phyloP scores from a whole-genome alignment of 1,140 invertebrate species.

The Caenorhabditis remanei region DNA sequence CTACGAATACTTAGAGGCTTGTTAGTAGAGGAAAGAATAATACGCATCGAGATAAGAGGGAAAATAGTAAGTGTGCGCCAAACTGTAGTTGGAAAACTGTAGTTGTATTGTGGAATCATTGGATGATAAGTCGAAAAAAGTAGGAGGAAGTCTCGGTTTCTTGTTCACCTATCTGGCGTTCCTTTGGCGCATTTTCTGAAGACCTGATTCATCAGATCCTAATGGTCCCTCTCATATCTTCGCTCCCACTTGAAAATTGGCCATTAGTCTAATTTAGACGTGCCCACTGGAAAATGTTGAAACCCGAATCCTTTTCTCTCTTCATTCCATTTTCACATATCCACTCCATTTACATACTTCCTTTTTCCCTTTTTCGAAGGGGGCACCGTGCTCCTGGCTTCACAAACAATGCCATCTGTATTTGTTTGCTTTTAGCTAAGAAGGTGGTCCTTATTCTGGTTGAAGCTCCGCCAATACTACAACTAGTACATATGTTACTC shows the following conservation, averaged over 20 bases:
- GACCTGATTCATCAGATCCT: too few species aligned
- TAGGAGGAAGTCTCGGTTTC: too few species aligned
- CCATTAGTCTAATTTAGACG: conserved; percentile 4
- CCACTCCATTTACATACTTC: conserved; percentile 33
- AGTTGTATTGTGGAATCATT: too few species aligned
- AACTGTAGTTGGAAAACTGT: too few species aligned
- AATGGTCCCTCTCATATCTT: too few species aligned
- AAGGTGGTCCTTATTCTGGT: background rate
- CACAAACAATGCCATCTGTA: conserved; percentile 47
- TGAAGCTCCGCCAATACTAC: background rate
- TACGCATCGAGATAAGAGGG: background rate
- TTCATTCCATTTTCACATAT: background rate
- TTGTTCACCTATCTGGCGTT: too few species aligned
- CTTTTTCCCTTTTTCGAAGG: background rate
- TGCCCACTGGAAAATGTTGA: background rate
- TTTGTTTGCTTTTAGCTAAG: conserved; percentile 1
- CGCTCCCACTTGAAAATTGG: too few species aligned
- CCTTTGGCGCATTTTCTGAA: too few species aligned
- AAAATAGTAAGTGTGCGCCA: too few species aligned
- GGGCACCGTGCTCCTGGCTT: background rate
- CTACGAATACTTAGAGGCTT: background rate
- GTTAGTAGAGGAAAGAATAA: background rate
- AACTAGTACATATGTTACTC: conserved; percentile 7
- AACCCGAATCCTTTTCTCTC: conserved; percentile 1
- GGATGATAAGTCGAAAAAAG: too few species aligned